Evolutionary conservation across 2,797 vertebrate genomes (phyloP).

Genomic region (Ibycter americanus): DNA sequence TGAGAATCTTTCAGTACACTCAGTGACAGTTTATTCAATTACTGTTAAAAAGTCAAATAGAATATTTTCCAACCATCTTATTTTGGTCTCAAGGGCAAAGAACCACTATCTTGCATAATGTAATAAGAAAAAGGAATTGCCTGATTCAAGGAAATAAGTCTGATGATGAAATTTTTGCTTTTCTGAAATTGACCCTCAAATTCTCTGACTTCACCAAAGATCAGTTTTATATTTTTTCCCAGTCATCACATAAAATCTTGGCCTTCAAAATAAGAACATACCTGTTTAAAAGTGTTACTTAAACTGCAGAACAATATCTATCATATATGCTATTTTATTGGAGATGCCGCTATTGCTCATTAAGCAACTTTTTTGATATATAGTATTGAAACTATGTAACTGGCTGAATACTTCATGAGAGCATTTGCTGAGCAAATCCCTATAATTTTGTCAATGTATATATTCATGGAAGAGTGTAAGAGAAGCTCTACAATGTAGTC

Average conservation of each 20-base stretch:
- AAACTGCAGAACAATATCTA: not conserved
- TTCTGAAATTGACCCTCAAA: not conserved
- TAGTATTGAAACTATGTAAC: not conserved
- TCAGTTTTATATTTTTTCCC: not conserved
- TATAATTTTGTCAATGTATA: not conserved
- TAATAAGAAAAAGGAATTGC: not conserved
- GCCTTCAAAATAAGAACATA: not conserved
- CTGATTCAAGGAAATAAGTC: not conserved
- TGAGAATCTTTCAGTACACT: not conserved
- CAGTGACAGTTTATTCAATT: not conserved
- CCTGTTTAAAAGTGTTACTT: not conserved
- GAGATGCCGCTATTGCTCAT: not conserved
- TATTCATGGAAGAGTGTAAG: not conserved
- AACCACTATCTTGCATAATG: rapidly evolving
- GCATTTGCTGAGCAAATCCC: not conserved
- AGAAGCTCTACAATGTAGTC: not conserved
- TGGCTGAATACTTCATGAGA: not conserved
- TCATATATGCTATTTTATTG: not conserved
- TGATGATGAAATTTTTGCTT: not conserved
- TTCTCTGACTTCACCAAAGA: not conserved
- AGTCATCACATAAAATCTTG: not conserved
- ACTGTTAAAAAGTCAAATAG: not conserved
- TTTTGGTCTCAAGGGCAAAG: not conserved
- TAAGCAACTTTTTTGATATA: not conserved
- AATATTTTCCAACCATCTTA: not conserved